phyloP scores from a whole-genome alignment of 2,797 vertebrate species.

The Danio kyathit region DNA sequence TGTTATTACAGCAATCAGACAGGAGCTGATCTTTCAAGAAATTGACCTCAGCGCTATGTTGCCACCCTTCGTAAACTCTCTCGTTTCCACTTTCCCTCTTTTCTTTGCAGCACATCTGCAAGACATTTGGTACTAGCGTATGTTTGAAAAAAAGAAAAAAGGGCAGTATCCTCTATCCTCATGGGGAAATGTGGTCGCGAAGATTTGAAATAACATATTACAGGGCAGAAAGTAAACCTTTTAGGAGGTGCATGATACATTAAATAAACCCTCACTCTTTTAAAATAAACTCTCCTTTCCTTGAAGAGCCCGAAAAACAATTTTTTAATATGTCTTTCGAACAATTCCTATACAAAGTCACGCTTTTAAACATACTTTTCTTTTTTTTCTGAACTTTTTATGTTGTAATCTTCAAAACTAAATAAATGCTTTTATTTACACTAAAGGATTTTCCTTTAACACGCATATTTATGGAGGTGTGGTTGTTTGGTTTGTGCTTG shows the following conservation, averaged over 20 bases:
- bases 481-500: slow-evolving; percentile 58
- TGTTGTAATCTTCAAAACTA: slow-evolving; percentile 23
- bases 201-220: slow-evolving; percentile 85
- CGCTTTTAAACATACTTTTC: slow-evolving; percentile 33
- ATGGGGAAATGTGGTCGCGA: slow-evolving; percentile 78
- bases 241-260: slow-evolving; percentile 81
- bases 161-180: slow-evolving; percentile 75
- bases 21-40: slow-evolving; percentile 44
- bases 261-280: slow-evolving; percentile 80
- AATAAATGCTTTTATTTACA: slow-evolving; percentile 40
- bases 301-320: slow-evolving; percentile 58
- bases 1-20: slow-evolving; percentile 41
- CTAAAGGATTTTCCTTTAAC: slow-evolving; percentile 50
- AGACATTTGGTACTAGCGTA: slow-evolving; percentile 78
- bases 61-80: slow-evolving; percentile 28
- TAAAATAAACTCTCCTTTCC: slow-evolving; percentile 83
- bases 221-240: slow-evolving; percentile 81
- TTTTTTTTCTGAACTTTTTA: slow-evolving; percentile 27
- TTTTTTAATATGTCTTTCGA: slow-evolving; percentile 53
- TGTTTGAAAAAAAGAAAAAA: slow-evolving; percentile 70
- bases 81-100: slow-evolving; percentile 32
- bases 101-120: slow-evolving; percentile 77
- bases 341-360: slow-evolving; percentile 49
- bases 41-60: slow-evolving; percentile 40
- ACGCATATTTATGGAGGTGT: slow-evolving; percentile 59